Conservation (phyloP, 2,888 invertebrate genomes). For the Salpingus planirostris region DNA sequence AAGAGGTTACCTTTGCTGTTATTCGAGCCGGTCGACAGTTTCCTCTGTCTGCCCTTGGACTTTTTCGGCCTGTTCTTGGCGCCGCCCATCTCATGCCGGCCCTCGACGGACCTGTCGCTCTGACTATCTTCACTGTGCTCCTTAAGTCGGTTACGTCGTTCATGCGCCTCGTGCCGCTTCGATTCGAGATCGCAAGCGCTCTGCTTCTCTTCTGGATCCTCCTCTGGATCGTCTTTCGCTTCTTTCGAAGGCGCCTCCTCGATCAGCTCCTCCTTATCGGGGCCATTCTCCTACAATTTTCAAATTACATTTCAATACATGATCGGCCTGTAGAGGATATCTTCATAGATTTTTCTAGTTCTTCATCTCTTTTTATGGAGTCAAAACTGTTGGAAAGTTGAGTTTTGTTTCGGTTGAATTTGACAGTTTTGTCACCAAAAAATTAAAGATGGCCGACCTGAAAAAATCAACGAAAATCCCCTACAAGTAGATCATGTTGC, state of each 20-base stretch:
- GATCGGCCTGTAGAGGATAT: no score
- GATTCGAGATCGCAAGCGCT: slow-evolving; percentile 42
- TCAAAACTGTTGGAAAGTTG: no score
- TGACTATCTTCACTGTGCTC: slow-evolving; percentile 41
- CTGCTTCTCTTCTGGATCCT: slow-evolving; percentile 44
- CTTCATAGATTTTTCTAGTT: no score
- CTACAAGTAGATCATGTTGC: no score
- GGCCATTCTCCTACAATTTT: slow-evolving; percentile 17
- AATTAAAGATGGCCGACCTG: no score
- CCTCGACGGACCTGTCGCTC: slow-evolving; percentile 21
- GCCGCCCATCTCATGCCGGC: slow-evolving; percentile 37
- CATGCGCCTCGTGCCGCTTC: slow-evolving; percentile 37
- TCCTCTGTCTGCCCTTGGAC: slow-evolving; percentile 28
- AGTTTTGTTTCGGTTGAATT: no score
- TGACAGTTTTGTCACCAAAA: no score
- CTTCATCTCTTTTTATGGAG: no score
- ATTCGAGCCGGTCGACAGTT: slow-evolving; percentile 16
- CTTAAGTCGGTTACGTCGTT: slow-evolving; percentile 48
- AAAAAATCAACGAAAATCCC: no score
- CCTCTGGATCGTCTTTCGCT: slow-evolving; percentile 33
- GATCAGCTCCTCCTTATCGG: slow-evolving; percentile 23
- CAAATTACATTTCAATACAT: no score
- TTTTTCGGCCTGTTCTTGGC: slow-evolving; percentile 31
- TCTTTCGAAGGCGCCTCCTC: slow-evolving; percentile 23
- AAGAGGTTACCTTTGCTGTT: slow-evolving; percentile 18